These are phyloP conservation scores for Peucedramus taeniatus DNA, from an alignment of 2,113 vertebrate genomes.

Conservation along the genomic window DNA sequence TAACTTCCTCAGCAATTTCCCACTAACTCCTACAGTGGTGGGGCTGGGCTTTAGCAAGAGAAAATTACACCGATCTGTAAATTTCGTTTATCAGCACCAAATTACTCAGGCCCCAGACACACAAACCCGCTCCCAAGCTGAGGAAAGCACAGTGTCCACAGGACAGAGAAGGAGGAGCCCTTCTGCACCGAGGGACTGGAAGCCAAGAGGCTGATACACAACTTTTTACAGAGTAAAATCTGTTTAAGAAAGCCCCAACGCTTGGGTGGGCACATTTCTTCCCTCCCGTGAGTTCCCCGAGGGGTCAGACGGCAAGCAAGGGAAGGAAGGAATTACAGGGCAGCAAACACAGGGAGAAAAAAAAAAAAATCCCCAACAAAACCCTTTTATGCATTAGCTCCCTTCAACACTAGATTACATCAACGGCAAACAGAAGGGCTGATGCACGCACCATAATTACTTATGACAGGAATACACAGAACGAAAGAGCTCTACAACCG, in stretches of 20 bases:
- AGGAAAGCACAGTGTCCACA: not conserved
- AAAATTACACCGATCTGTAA: not conserved
- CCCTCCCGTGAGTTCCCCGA: not conserved
- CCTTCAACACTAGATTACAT: not conserved
- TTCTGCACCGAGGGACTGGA: not conserved
- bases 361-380: not conserved
- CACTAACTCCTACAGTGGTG: too few species aligned
- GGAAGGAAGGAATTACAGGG: not conserved
- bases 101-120: too few species aligned
- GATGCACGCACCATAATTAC: not conserved
- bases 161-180: not conserved
- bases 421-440: not conserved
- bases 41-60: not conserved
- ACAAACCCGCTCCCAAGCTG: not conserved
- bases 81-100: not conserved
- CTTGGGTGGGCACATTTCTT: too few species aligned
- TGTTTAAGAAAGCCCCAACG: not conserved
- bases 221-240: not conserved
- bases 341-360: fast-evolving
- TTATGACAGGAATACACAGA: not conserved
- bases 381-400: not conserved
- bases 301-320: fast-evolving
- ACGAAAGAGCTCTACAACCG: not conserved
- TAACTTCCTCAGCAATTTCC: not conserved
- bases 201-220: not conserved